Evolutionary conservation across 2,888 invertebrate species (phyloP).

Genomic region (Tenthredo mesomela): DNA sequence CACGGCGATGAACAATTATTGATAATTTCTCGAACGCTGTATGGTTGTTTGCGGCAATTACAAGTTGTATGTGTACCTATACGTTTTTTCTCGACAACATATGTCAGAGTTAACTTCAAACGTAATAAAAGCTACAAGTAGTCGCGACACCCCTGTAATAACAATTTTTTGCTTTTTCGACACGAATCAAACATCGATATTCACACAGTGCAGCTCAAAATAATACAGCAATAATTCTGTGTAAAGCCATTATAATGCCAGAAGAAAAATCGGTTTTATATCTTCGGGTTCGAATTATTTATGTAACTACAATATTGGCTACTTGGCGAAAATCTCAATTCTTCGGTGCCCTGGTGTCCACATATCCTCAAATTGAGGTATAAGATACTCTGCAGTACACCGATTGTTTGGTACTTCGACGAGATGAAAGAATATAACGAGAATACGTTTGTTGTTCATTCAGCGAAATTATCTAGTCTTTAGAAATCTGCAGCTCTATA

Average conservation of each 20-base stretch:
- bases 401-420: no score
- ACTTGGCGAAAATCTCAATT: not conserved
- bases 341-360: not conserved
- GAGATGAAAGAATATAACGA: conserved; percentile 18
- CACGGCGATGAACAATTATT: conserved; percentile 39
- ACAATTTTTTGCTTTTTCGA: not conserved
- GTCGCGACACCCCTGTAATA: not conserved
- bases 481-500: not conserved
- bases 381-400: conserved; percentile 5
- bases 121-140: not conserved
- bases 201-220: not conserved
- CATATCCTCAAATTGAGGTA: not conserved
- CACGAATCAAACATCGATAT: not conserved
- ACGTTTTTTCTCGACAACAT: not conserved
- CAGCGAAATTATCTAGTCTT: conserved; percentile 5
- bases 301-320: not conserved
- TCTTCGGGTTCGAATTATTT: not conserved
- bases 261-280: not conserved
- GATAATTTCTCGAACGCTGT: conserved; percentile 8
- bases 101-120: not conserved
- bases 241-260: not conserved
- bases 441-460: conserved; percentile 23
- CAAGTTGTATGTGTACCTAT: not conserved
- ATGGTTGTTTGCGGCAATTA: not conserved
- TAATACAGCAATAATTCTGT: not conserved